Evolutionary conservation across 2,113 vertebrate species (phyloP).

Genomic region (Columbina picui): DNA sequence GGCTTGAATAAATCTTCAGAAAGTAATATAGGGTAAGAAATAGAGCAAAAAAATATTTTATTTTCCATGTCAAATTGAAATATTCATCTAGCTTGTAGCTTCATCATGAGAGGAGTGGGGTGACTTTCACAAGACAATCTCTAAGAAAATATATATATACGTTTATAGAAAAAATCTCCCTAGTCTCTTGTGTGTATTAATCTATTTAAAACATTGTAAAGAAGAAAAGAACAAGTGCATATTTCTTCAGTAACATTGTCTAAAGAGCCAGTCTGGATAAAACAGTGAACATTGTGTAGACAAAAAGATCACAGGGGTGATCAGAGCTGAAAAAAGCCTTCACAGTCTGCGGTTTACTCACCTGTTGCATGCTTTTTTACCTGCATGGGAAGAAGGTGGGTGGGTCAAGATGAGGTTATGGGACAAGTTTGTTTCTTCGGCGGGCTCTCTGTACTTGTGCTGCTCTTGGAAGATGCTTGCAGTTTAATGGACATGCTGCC

Average conservation of each 20-base stretch:
- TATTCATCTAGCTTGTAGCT: not conserved
- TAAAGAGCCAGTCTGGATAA: not conserved
- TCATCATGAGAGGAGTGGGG: not conserved
- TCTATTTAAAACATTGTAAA: not conserved
- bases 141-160: not conserved
- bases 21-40: not conserved
- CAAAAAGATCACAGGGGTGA: not conserved
- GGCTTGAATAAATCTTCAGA: not conserved
- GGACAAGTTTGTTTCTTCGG: not conserved
- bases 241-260: not conserved
- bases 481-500: not conserved
- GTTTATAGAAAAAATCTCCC: not conserved
- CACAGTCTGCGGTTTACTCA: not conserved
- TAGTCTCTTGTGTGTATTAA: not conserved
- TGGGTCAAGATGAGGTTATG: not conserved
- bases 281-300: not conserved
- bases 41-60: fast-evolving
- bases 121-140: not conserved
- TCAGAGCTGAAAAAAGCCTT: not conserved
- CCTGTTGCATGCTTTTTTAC: fast-evolving
- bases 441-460: not conserved
- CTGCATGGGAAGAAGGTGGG: not conserved
- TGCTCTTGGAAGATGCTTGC: not conserved
- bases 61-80: not conserved
- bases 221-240: not conserved